Evolutionary conservation across 2,113 vertebrate species (phyloP), one percentile per base, ranked within the genome.

Genomic region (Strix aluco): DNA sequence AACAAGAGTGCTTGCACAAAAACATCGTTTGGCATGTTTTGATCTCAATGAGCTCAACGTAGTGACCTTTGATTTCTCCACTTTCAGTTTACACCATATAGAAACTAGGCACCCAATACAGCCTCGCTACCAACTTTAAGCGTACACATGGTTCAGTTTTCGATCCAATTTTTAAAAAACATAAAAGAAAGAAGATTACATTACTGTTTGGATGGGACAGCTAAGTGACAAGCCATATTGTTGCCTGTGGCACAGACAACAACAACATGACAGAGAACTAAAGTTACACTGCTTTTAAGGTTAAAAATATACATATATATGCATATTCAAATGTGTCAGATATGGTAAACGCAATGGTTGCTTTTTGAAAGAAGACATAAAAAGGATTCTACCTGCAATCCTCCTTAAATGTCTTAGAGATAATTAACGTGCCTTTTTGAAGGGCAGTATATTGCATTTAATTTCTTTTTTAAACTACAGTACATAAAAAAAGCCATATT

Each of bases 71-170:
- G 0, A 84, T 19, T 47, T 72, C 40, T 23, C 9, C 52, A 13
- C n/a, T 49, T 40, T 40, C 91, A 47, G 21, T 30, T 78, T 34
- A 75, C 46, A 70, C 29, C 63, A 5, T 4, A 30, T 3, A 79
- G 55, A 59, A 86, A 63, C 8, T 6, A 30, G 21, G 21, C 54
- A n/a, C 12, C 30, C 77, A 81, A 6, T 46, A 67, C 5, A 54
- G 51, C 21, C 72, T 52, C 29, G 30, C 25, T 58, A 81, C 13
- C 22, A 46, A 83, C 62, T 36, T 30, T 21, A 52, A 49, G 19
- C 14, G 13, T 29, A 81, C 21, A 25, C 6, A 55, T 0, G 0
- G 52, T 21, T 72, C 5, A 2, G 4, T 11, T 81, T 49, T 46
- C 4, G 2, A 85, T n/a, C 6, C 15, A 40, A 40, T 58, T 90